These are phyloP conservation scores for Cheilosia urbana DNA, from an alignment of 2,888 invertebrate species.

Conservation along the genomic window DNA sequence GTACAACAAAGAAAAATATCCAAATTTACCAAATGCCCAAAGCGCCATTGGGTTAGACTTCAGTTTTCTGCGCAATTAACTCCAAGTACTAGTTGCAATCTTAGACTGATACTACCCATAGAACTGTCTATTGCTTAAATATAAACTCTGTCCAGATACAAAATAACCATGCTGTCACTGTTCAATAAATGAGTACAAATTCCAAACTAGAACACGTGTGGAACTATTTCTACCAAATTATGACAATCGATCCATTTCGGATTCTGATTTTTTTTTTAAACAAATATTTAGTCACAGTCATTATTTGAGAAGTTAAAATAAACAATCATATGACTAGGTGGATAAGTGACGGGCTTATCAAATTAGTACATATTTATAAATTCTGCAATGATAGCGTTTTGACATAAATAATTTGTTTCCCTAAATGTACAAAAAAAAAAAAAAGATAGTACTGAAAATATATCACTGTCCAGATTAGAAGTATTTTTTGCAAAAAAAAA, in stretches of 20 bases:
- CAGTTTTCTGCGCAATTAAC: not conserved
- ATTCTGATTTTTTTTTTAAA: not conserved
- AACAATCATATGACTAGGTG: not conserved
- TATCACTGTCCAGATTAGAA: too few species aligned
- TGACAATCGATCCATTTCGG: not conserved
- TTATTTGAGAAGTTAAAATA: not conserved
- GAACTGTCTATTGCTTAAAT: conserved; percentile 10
- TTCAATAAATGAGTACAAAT: not conserved
- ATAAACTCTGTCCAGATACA: not conserved
- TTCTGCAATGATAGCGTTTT: too few species aligned
- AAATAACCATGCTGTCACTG: conserved; percentile 14
- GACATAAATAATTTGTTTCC: too few species aligned
- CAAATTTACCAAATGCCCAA: conserved; percentile 17
- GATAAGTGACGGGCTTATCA: not conserved
- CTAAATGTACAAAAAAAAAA: too few species aligned
- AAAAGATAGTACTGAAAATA: too few species aligned
- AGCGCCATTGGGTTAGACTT: not conserved
- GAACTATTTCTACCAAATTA: conserved; percentile 21
- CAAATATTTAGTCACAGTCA: not conserved
- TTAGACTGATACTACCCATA: conserved; percentile 4
- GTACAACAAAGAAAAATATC: not conserved
- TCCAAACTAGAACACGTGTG: conserved; percentile 3
- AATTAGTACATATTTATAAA: not conserved
- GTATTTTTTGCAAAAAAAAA: too few species aligned
- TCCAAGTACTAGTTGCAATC: not conserved